Conservation (phyloP, 2,113 vertebrate genomes). For the Sarotherodon lohbergeri region DNA sequence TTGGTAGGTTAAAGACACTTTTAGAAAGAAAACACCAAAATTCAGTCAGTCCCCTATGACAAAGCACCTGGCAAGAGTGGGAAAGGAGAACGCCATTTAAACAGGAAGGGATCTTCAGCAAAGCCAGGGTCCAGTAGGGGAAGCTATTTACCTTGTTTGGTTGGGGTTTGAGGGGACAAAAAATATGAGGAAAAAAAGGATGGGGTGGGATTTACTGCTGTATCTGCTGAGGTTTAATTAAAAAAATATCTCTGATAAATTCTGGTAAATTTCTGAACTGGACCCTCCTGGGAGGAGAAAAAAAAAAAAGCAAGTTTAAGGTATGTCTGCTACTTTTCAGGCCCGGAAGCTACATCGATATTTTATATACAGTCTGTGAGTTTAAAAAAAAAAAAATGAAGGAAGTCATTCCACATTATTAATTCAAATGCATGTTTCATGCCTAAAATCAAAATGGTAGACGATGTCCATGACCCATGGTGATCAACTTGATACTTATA, state of each 20-base stretch:
- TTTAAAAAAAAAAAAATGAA: neutral
- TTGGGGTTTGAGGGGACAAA: neutral
- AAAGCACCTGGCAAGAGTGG: neutral
- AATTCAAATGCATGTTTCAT: neutral
- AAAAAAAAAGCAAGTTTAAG: neutral
- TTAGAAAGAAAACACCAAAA: neutral
- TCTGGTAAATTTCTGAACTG: neutral
- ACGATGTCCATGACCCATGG: neutral
- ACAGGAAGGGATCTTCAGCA: neutral
- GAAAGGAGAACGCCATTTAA: neutral
- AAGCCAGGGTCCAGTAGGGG: neutral
- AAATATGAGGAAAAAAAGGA: neutral
- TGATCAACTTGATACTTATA: neutral
- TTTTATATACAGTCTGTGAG: neutral
- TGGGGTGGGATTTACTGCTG: neutral
- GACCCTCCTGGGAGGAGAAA: accelerated
- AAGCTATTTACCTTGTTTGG: neutral
- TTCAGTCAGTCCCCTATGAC: neutral
- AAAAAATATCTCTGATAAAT: neutral
- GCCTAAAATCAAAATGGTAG: neutral
- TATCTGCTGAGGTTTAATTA: neutral
- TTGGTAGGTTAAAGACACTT: neutral
- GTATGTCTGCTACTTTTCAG: neutral
- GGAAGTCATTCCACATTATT: neutral
- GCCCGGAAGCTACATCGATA: neutral